phyloP scores from a whole-genome alignment of 2,888 invertebrate genomes.

The Epistrophella euchroma region DNA sequence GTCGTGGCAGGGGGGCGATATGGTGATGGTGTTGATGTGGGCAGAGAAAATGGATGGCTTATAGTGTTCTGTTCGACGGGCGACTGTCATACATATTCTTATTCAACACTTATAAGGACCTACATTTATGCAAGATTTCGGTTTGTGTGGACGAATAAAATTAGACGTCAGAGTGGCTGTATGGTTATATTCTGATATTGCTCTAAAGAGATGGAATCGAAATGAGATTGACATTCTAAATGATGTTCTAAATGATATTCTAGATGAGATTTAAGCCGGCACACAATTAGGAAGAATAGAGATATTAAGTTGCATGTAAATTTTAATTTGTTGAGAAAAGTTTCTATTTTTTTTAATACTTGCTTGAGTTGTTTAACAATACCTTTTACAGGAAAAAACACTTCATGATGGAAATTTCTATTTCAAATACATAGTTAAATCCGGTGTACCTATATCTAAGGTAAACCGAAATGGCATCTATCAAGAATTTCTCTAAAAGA shows the following conservation, averaged over 20 bases:
- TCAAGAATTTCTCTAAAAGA: too few species aligned
- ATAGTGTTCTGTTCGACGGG: background rate
- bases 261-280: background rate
- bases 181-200: constrained; percentile 21
- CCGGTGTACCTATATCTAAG: too few species aligned
- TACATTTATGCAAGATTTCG: constrained; percentile 2
- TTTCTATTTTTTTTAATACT: background rate
- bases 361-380: too few species aligned
- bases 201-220: constrained; percentile 11
- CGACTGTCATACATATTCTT: constrained; percentile 1
- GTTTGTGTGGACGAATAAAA: constrained; percentile 5
- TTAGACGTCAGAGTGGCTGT: background rate
- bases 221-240: constrained; percentile 65
- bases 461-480: too few species aligned
- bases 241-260: constrained; percentile 58
- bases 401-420: too few species aligned
- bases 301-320: background rate
- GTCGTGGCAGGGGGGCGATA: constrained; percentile 14
- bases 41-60: background rate
- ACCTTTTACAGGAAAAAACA: too few species aligned
- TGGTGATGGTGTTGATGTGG: constrained; percentile 17
- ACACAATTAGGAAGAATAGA: background rate
- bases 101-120: constrained; percentile 29
- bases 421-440: background rate
- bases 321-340: background rate